Percentiles rank a stretch among this genome's conserved stretches.
Evolutionary conservation across 2,113 vertebrate genomes (phyloP).

Genomic region (Pantherophis guttatus): DNA sequence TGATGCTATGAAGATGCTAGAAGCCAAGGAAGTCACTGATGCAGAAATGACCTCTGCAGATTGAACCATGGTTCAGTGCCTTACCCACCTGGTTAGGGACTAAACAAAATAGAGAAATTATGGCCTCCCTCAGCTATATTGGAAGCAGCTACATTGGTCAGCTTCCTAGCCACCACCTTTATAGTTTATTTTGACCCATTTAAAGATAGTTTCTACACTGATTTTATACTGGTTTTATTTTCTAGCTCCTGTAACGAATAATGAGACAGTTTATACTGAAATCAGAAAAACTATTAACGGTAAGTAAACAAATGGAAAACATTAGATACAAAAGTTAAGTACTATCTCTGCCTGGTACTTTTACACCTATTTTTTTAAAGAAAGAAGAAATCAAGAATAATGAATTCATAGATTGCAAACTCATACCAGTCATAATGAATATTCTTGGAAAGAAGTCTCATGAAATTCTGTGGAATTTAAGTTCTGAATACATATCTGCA

Average conservation of each 20-base stretch:
- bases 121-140: background rate
- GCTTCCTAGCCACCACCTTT: background rate
- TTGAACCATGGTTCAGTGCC: background rate
- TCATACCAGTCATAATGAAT: background rate
- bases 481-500: background rate
- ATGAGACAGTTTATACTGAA: slow-evolving; percentile 79
- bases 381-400: background rate
- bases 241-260: slow-evolving; percentile 71
- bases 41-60: background rate
- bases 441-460: background rate
- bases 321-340: slow-evolving; percentile 27
- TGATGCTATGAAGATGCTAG: background rate
- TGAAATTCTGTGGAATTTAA: background rate
- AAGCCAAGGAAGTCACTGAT: background rate
- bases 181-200: background rate
- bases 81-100: background rate
- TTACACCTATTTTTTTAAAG: background rate
- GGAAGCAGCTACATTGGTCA: background rate
- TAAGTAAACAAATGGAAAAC: slow-evolving; percentile 66
- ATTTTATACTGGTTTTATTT: slow-evolving; percentile 68
- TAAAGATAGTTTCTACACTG: slow-evolving; percentile 38
- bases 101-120: background rate
- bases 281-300: slow-evolving; percentile 72
- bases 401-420: background rate
- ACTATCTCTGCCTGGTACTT: background rate